Base-by-base conservation (phyloP, 2,888 invertebrate genomes). In the Allygus modestus region DNA sequence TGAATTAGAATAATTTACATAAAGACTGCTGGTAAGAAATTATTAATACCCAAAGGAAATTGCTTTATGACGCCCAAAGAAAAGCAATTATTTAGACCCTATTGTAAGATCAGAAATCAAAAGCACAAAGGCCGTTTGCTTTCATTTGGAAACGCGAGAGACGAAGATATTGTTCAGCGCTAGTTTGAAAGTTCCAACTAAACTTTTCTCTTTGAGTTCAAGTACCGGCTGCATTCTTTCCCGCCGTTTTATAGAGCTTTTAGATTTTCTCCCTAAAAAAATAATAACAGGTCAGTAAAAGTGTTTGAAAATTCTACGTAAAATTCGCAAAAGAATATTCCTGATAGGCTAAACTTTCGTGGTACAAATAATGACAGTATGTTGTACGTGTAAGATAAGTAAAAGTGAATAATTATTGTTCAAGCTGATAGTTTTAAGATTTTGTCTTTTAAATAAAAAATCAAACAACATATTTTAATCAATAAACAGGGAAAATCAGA, bases 71-170 rank as follows among this genome's bases (percentile, higher is more conserved):
- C 0, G 4, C 0, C 31, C 65, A 65, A 28, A 65, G 28, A 65
- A 65, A 28, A 65, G 65, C 65, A 31, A 65, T 65, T 65, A 65
- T 65, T 65, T 28, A 28, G 65, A 65, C 5, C 65, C 65, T 65
- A 28, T 65, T 65, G 65, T 65, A 26, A 4, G 65, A 65, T 65
- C 65, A 65, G 28, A 65, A 65, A 65, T 65, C 28, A 65, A 65
- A 65, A 65, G 65, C 65, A 65, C 65, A 65, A 65, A 65, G 65
- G 31, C 65, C 28, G 2, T 4, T 17, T 15, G 65, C 31, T 65
- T 65, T 65, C 15, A 28, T 15, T 28, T 65, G 31, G 31, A 31
- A 54, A 31, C 31, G 65, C 65, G 65, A 31, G 20, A 17, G 65
- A 65, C 31, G 28, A 65, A 65, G 65, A 65, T 65, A 65, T 65